Conservation (phyloP, 1,140 invertebrate genomes). For the Brevipalpus yothersi region DNA sequence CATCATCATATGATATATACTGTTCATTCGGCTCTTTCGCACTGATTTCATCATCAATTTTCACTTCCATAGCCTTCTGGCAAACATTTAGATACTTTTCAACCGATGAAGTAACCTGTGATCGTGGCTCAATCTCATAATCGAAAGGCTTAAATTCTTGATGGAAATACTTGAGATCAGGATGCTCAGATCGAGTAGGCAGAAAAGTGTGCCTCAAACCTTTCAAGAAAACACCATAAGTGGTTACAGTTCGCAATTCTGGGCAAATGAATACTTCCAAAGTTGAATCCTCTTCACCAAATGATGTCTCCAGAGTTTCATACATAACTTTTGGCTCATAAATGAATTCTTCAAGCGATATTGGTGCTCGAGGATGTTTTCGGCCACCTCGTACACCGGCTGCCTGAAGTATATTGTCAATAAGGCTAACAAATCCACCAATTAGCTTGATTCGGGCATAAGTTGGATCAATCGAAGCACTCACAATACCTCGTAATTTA, state of each 20-base stretch:
- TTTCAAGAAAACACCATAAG: neutral
- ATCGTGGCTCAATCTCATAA: neutral
- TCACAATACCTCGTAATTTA: conserved; percentile 51
- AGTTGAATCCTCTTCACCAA: neutral
- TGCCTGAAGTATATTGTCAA: conserved; percentile 29
- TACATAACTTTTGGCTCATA: neutral
- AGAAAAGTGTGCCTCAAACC: neutral
- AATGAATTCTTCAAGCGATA: neutral
- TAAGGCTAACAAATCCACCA: conserved; percentile 27
- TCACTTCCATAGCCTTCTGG: too few species aligned
- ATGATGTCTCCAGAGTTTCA: neutral
- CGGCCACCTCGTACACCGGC: conserved; percentile 12
- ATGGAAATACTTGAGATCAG: neutral
- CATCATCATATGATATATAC: too few species aligned
- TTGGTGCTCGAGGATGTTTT: neutral
- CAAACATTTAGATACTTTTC: neutral
- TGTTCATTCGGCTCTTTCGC: too few species aligned
- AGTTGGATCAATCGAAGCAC: conserved; percentile 16
- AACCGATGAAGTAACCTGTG: neutral
- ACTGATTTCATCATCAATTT: too few species aligned
- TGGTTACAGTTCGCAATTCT: neutral
- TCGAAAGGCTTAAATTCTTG: neutral
- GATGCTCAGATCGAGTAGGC: neutral
- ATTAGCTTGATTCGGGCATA: conserved; percentile 17
- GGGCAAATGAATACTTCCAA: neutral